Percentiles rank a stretch among this genome's conserved stretches.
phyloP scores from a whole-genome alignment of 2,888 invertebrate species.

The Conomelus anceps region DNA sequence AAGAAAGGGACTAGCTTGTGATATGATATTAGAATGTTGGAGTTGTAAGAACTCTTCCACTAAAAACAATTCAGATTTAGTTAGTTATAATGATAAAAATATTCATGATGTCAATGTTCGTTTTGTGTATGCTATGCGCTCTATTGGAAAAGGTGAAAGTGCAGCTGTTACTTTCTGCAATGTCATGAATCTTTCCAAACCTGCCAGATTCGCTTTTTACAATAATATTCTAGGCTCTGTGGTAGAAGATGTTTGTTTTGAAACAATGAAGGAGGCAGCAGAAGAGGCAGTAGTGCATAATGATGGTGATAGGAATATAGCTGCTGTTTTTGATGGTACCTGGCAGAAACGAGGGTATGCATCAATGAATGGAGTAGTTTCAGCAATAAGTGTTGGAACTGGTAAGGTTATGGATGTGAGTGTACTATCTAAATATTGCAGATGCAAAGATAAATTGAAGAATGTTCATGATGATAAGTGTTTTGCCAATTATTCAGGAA shows the following conservation, averaged over 20 bases:
- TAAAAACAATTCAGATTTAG: background rate
- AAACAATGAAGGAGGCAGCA: conserved; percentile 6
- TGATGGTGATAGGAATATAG: background rate
- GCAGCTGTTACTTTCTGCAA: background rate
- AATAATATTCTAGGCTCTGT: background rate
- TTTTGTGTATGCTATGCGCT: background rate
- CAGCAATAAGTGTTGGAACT: background rate
- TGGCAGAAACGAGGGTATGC: conserved; percentile 1
- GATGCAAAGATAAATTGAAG: background rate
- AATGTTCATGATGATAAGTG: conserved; percentile 12
- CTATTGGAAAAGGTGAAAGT: background rate
- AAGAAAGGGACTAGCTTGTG: background rate
- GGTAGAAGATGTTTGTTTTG: background rate
- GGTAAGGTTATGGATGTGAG: background rate
- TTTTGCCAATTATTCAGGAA: conserved; percentile 24
- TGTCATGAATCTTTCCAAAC: background rate
- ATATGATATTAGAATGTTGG: background rate
- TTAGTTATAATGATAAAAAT: too few relatives aligned
- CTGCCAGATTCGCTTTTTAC: background rate
- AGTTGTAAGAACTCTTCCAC: background rate
- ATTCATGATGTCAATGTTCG: background rate
- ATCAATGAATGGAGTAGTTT: conserved; percentile 5
- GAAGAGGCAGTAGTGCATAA: background rate
- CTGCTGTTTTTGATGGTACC: background rate
- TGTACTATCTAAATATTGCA: conserved; percentile 9